A percentile compares a stretch with the other conserved stretches of the same genome.
Conservation (phyloP, 2,888 invertebrate species). For the Drosophila neoperkinsi region DNA sequence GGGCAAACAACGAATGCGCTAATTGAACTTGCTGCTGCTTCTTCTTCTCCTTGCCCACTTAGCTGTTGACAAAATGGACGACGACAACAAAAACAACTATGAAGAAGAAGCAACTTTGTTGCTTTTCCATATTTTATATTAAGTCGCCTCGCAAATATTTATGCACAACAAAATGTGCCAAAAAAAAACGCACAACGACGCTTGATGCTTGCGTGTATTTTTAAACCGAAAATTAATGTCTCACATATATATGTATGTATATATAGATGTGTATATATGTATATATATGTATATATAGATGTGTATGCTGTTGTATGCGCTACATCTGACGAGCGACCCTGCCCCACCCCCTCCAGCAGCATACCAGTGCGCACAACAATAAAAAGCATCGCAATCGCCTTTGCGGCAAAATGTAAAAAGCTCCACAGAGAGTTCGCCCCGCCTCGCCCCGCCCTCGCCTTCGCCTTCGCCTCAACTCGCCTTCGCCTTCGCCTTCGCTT, state of each 20-base stretch:
- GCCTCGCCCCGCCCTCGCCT: not conserved
- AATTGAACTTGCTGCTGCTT: slow-evolving; percentile 61
- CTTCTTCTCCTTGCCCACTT: slow-evolving; percentile 14
- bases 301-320: slow-evolving; percentile 15
- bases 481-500: not conserved
- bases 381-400: slow-evolving; percentile 23
- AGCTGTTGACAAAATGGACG: slow-evolving; percentile 60
- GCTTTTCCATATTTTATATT: slow-evolving; percentile 61
- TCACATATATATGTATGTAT: not conserved
- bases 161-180: slow-evolving; percentile 37
- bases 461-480: slow-evolving; percentile 14
- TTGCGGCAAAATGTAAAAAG: slow-evolving; percentile 36
- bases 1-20: slow-evolving; percentile 61
- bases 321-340: not conserved
- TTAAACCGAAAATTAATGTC: slow-evolving; percentile 49
- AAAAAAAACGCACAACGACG: slow-evolving; percentile 6
- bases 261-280: not conserved
- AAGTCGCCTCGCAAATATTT: slow-evolving; percentile 65
- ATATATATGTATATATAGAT: accelerated
- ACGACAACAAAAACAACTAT: slow-evolving; percentile 2
- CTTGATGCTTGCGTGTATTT: slow-evolving; percentile 38
- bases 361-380: slow-evolving; percentile 12
- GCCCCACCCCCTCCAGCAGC: not conserved
- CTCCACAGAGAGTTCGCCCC: slow-evolving; percentile 40
- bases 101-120: slow-evolving; percentile 39